A percentile compares a stretch with the other conserved stretches of the same genome.
Evolutionary conservation across 2,113 vertebrate genomes (phyloP).

Genomic region (Anarrhichthys ocellatus): DNA sequence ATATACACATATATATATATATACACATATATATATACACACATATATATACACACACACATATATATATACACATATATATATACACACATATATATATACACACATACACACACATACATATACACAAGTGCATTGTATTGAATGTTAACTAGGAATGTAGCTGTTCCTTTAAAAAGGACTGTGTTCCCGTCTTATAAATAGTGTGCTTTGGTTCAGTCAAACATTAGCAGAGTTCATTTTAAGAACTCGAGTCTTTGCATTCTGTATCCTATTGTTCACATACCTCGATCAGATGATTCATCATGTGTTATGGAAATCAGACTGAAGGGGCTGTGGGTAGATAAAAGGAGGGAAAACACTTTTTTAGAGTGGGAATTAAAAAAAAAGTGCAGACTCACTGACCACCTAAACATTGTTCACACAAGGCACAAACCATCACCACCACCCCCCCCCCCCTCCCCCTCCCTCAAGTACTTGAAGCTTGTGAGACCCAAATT

Average conservation of each 20-base stretch:
- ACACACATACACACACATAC: too few species aligned
- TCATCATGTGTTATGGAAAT: constrained; percentile 23
- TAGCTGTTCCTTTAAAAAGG: constrained; percentile 39
- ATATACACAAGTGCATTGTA: neutral
- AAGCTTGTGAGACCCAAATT: constrained; percentile 34
- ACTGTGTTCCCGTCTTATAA: constrained; percentile 39
- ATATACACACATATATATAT: neutral
- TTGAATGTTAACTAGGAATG: neutral
- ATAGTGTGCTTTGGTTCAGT: constrained; percentile 59
- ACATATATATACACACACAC: too few species aligned
- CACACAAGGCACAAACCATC: neutral
- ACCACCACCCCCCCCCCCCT: too few species aligned
- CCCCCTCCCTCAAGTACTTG: constrained; percentile 17
- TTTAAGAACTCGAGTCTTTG: constrained; percentile 46
- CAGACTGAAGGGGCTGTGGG: constrained; percentile 33
- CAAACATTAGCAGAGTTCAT: constrained; percentile 57
- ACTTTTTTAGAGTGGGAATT: neutral
- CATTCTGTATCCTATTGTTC: constrained; percentile 45
- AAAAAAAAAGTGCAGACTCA: neutral
- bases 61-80: neutral
- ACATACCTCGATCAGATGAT: constrained; percentile 62
- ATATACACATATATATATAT: neutral
- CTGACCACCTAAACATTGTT: neutral
- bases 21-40: too few species aligned
- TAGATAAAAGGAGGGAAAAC: constrained; percentile 19